Conservation (phyloP, 1,140 invertebrate genomes). For the Xylocopa sonorina region DNA sequence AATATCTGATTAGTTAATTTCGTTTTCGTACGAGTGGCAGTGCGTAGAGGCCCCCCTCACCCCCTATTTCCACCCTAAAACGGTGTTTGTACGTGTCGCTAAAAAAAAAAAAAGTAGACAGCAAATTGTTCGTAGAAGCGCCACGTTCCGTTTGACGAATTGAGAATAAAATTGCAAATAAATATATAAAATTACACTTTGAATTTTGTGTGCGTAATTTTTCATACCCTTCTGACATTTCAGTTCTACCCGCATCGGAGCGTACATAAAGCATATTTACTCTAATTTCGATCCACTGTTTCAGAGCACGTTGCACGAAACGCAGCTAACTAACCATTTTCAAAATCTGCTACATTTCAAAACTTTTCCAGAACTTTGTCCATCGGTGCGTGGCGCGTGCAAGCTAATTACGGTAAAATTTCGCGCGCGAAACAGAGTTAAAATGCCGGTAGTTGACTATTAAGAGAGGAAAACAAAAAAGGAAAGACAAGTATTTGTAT, state of each 20-base stretch:
- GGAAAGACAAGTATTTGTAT: slow-evolving; percentile 73
- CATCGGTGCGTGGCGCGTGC: slow-evolving; percentile 57
- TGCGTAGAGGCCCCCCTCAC: no score
- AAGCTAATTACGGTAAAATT: slow-evolving; percentile 53
- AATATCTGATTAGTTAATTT: slow-evolving; percentile 68
- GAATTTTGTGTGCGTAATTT: neutral
- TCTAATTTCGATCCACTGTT: neutral
- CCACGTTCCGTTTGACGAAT: slow-evolving; percentile 61
- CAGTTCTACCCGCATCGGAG: no score
- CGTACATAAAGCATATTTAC: no score
- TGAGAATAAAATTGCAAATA: neutral
- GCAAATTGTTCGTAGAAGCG: slow-evolving; percentile 51
- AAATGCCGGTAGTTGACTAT: slow-evolving; percentile 55
- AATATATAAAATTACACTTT: neutral
- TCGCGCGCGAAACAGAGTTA: slow-evolving; percentile 57
- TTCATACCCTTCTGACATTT: neutral
- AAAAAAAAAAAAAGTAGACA: slow-evolving; percentile 53
- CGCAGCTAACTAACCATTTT: no score
- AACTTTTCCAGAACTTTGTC: slow-evolving; percentile 48
- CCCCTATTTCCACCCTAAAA: slow-evolving; percentile 48
- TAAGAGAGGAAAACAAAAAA: slow-evolving; percentile 62
- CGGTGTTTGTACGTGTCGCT: slow-evolving; percentile 64
- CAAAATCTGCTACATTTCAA: no score
- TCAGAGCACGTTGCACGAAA: neutral
- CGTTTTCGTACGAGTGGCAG: slow-evolving; percentile 54